Evolutionary conservation across 2,797 vertebrate species (phyloP), one percentile per base, ranked within the genome.

Genomic region (Trachurus trachurus): DNA sequence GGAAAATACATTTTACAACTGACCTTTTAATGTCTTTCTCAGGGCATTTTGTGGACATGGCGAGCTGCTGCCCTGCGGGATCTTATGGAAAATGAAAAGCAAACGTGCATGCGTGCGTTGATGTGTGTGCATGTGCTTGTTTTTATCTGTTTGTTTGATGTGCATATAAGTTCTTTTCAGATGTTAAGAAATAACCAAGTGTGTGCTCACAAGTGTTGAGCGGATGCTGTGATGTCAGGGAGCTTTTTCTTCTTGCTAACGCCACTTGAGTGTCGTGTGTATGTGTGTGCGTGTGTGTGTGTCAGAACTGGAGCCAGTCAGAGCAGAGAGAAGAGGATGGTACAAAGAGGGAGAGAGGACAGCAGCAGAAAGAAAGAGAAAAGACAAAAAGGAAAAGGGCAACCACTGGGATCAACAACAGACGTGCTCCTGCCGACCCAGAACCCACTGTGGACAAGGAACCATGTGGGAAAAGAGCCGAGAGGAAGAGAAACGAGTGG

Each of bases 391-490:
- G 66, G 65, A 88, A 88, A 83, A 26, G 84, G 72, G n/a, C 42
- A 81, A 88, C 76, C 61, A n/a, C 74, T 76, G 77, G 64, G 83
- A 90, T 89, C 76, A 85, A 57, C 71, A 66, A 47, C 71, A 83
- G 80, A 88, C 66, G 37, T 71, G 59, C 62, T 84, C 45, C 49
- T 82, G 22, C 70, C 26, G 81, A 85, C 71, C 68, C 71, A 65
- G 65, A 85, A 69, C 70, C 74, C 52, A 2, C 76, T 78, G 82
- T 47, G 85, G 78, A 66, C 59, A 60, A 87, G 74, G 50, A 63
- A 76, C 49, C 83, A 74, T 82, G 86, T 91, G 90, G 90, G 90
- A 92, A 92, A 89, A 78, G 71, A 77, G 56, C 71, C 78, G 58
- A 57, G 4, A 85, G 76, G 47, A 83, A 69, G 79, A 76, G 64